Conservation (phyloP, 2,797 vertebrate genomes). For the Chloroceryle inda region DNA sequence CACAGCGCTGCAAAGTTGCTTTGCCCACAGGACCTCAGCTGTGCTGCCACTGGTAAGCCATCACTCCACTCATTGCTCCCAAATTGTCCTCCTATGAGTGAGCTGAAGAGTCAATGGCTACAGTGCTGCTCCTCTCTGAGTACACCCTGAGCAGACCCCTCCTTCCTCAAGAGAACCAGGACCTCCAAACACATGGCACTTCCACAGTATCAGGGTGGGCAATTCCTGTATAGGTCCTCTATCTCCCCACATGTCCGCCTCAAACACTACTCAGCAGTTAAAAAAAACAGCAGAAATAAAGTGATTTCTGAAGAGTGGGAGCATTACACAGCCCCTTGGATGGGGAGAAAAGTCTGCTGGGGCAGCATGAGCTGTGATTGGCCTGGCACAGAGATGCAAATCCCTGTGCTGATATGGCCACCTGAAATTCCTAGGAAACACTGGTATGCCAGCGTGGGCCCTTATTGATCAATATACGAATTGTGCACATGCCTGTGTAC, state of each 20-base stretch:
- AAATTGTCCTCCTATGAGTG: not conserved
- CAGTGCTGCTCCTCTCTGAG: not conserved
- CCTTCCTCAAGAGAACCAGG: not conserved
- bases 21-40: not conserved
- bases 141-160: fast-evolving
- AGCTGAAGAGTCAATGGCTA: not conserved
- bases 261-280: not conserved
- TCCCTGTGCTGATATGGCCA: not conserved
- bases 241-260: not conserved
- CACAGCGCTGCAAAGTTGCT: not conserved
- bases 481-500: not conserved
- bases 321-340: fast-evolving
- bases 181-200: not conserved
- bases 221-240: not conserved
- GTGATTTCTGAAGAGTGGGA: not conserved
- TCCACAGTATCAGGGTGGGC: not conserved
- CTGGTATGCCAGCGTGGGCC: fast-evolving
- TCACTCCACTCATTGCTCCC: not conserved
- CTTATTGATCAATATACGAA: fast-evolving
- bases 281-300: not conserved
- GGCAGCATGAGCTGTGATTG: not conserved
- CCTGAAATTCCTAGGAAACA: not conserved
- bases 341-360: not conserved
- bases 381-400: not conserved
- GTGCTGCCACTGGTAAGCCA: not conserved